Evolutionary conservation across 2,888 invertebrate species (phyloP), one percentile per base, ranked within the genome.

Genomic region (Steromphala cineraria): DNA sequence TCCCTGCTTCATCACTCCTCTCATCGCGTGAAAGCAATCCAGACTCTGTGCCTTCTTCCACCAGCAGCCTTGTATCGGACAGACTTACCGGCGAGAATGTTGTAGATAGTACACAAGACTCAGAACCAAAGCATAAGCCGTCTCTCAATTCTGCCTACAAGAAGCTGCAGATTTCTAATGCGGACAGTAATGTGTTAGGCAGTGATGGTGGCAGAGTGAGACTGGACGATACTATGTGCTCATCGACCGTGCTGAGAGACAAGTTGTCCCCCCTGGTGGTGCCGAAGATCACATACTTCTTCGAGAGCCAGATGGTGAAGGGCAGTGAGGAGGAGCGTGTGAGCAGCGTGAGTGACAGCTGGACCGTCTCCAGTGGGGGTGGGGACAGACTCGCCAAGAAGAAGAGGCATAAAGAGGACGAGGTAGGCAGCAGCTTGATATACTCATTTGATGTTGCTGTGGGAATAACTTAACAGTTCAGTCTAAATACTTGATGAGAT

Each of bases 1-100:
- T 75, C 17, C 28, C 53, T 4, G 53, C 53, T 28, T 76, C 55
- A 4, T 76, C 76, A 13, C 28, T 92, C 7, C 90, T 90, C 19
- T 21, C 67, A 15, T 79, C 78, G 17, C 71, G 19, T 19, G 19
- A 56, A 53, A n/a, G n/a, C 15, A 79, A 67, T 36, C 19, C 78
- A 1, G 53, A 53, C 28, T 78, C 53, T 67, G 52, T 53, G 53
- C n/a, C 78, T 36, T 53, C 67, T 21, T 53, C 78, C 8, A 52
- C 78, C 31, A 53, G 52, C 31, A 67, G 78, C 56, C 40, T 71
- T 31, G 31, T 36, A 19, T 71, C 71, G 15, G 71, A 71, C 19
- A 36, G 36, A 7, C 71, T 71, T 19, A 36, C 36, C 17, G 71
- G 71, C 28, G 71, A 36, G 36, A 71, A 71, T 71, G 40, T 71